These are phyloP conservation scores for Gymnosoma rotundatum DNA, from an alignment of 2,888 invertebrate species.

Conservation along the genomic window DNA sequence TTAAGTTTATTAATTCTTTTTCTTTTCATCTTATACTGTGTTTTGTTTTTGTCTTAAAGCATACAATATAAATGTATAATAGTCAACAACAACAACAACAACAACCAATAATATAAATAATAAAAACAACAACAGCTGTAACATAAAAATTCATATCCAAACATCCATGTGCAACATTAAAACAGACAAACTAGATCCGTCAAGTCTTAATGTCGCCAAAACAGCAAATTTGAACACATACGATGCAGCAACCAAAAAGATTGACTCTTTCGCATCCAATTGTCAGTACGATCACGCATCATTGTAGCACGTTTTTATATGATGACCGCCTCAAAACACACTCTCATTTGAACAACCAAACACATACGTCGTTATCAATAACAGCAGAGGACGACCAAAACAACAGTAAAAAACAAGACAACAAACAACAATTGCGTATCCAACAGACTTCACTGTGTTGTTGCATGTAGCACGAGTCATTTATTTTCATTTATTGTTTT, in stretches of 20 bases:
- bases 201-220: constrained; percentile 69
- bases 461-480: constrained; percentile 69
- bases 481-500: constrained; percentile 43
- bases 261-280: constrained; percentile 69
- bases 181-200: constrained; percentile 65
- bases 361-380: constrained; percentile 38
- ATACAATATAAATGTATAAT: constrained; percentile 29
- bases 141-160: constrained; percentile 34
- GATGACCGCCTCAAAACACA: constrained; percentile 71
- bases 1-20: constrained; percentile 53
- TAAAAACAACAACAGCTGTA: constrained; percentile 46
- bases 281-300: constrained; percentile 81
- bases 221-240: constrained; percentile 43
- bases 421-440: constrained; percentile 66
- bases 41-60: constrained; percentile 48
- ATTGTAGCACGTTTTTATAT: constrained; percentile 82
- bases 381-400: constrained; percentile 42
- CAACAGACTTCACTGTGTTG: constrained; percentile 49
- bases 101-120: not conserved
- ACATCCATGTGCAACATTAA: constrained; percentile 51
- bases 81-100: constrained; percentile 27
- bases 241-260: constrained; percentile 47
- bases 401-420: constrained; percentile 3
- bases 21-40: constrained; percentile 26
- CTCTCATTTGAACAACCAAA: not conserved